Percentiles rank a stretch among this genome's conserved stretches.
phyloP scores from a whole-genome alignment of 2,888 invertebrate genomes.

The Chironomus riparius region DNA sequence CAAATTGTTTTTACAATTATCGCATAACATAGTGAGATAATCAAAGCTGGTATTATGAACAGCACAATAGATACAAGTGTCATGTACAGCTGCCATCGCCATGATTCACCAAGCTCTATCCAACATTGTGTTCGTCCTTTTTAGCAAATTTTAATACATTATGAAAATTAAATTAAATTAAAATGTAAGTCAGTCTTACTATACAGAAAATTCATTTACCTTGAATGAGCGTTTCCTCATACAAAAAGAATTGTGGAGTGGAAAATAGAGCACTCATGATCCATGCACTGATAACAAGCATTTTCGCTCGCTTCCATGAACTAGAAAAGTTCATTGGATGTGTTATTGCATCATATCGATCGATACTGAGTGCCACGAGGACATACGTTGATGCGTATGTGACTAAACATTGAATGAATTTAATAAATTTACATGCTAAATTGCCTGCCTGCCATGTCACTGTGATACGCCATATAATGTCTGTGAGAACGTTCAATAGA shows the following conservation, averaged over 20 bases:
- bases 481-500: slow-evolving; percentile 77
- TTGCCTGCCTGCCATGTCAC: slow-evolving; percentile 86
- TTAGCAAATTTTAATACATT: background rate
- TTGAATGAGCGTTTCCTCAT: slow-evolving; percentile 70
- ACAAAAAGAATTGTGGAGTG: slow-evolving; percentile 68
- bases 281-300: slow-evolving; percentile 74
- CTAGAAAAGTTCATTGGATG: slow-evolving; percentile 93
- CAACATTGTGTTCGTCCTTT: slow-evolving; percentile 68
- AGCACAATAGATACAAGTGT: slow-evolving; percentile 69
- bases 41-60: slow-evolving; percentile 76
- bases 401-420: slow-evolving; percentile 77
- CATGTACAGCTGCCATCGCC: slow-evolving; percentile 84
- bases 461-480: slow-evolving; percentile 82
- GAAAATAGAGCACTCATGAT: slow-evolving; percentile 72
- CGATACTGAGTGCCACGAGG: slow-evolving; percentile 82
- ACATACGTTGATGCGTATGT: slow-evolving; percentile 91
- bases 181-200: background rate
- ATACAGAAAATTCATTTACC: slow-evolving; percentile 42
- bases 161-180: background rate
- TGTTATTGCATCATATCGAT: slow-evolving; percentile 87
- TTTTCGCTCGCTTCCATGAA: slow-evolving; percentile 73
- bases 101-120: slow-evolving; percentile 68
- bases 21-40: slow-evolving; percentile 83
- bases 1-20: slow-evolving; percentile 88
- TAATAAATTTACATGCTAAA: slow-evolving; percentile 75